Evolutionary conservation across 2,797 vertebrate species (phyloP), one percentile per base, ranked within the genome.

Genomic region (Notolabrus celidotus): DNA sequence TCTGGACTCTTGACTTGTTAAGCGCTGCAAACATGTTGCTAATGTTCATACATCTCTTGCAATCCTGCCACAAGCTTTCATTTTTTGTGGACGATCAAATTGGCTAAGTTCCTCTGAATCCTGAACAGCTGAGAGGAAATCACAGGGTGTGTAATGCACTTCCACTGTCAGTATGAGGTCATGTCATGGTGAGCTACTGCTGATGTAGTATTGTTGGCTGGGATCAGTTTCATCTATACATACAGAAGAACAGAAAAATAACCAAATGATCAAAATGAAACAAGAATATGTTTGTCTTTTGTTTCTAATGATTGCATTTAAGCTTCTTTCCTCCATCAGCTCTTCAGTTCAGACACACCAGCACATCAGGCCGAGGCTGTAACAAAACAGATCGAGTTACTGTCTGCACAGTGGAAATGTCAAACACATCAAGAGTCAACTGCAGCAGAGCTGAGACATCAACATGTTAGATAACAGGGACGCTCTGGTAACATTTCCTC

Each of bases 321-420:
- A 34, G 27, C 27, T 10, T 17, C 49, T 41, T 61, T 17, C 43
- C 41, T 61, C 29, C 38, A 53, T 33, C 16, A 17, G 67, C 7
- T 55, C 19, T 49, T 42, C 20, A 52, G 16, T 41, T 58, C 11
- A 16, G 43, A 20, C 29, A n/a, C 36, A 42, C 17, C 58, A 53
- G 54, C 58, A 27, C 53, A 41, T 71, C 45, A 23, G 34, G 33
- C 61, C 59, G 46, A 7, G 57, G 33, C 42, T 4, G 53, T 15
- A 60, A 80, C 51, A 52, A 78, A 51, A 69, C 71, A 71, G 62
- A 77, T 74, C 42, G 2, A 38, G 66, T 72, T 73, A 46, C 65
- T 12, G 54, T 53, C 31, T 4, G 50, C 63, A 34, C 38, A 4
- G 45, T 20, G 7, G 57, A 53, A 25, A 55, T 0, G 9, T 3